Conservation (phyloP, 2,797 vertebrate species). For the Acrocephalus scirpaceus region DNA sequence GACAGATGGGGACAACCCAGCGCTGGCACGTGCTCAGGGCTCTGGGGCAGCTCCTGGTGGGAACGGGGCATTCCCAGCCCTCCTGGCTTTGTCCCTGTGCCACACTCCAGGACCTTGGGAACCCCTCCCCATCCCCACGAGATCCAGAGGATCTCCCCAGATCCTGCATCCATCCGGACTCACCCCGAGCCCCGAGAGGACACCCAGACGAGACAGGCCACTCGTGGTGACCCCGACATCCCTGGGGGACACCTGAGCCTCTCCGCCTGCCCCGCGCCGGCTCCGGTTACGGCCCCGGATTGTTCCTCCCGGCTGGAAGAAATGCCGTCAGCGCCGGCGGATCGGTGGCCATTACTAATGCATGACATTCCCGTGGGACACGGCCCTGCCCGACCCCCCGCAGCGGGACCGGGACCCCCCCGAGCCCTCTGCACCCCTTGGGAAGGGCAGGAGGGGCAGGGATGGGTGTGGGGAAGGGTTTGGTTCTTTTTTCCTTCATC, state of each 20-base stretch:
- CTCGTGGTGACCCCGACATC: background rate
- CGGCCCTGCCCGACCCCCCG: background rate
- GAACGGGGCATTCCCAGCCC: rapidly evolving
- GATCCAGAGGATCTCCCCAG: rapidly evolving
- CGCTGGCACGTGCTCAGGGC: rapidly evolving
- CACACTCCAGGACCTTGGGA: rapidly evolving
- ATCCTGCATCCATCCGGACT: rapidly evolving
- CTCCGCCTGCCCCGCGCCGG: rapidly evolving
- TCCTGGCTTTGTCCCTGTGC: rapidly evolving
- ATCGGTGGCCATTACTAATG: slow-evolving; percentile 66
- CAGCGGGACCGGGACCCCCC: background rate
- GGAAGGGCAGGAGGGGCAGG: background rate
- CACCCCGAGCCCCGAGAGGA: rapidly evolving
- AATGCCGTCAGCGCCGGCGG: slow-evolving; percentile 33
- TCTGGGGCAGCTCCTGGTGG: rapidly evolving
- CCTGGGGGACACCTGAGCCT: slow-evolving; percentile 41
- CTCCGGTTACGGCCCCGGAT: background rate
- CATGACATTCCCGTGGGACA: background rate
- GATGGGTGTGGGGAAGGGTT: rapidly evolving
- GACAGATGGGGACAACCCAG: rapidly evolving
- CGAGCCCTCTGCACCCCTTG: rapidly evolving
- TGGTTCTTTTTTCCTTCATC: rapidly evolving
- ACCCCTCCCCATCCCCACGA: rapidly evolving
- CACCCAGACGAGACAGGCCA: background rate
- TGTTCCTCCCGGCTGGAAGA: slow-evolving; percentile 38